phyloP scores from a whole-genome alignment of 2,888 invertebrate genomes.

The Dicyrtoma fusca region DNA sequence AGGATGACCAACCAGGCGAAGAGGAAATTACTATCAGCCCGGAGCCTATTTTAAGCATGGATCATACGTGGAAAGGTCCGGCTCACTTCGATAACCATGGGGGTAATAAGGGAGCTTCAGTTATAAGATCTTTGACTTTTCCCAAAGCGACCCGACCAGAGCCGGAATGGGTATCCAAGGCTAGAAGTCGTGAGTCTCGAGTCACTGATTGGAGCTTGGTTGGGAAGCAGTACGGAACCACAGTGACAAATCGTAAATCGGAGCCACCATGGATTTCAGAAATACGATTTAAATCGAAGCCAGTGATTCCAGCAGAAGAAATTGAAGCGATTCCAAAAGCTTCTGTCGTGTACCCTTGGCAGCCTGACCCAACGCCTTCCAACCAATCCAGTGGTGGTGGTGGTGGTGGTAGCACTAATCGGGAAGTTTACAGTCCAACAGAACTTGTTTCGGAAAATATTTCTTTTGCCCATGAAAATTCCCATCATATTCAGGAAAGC shows the following conservation, averaged over 20 bases:
- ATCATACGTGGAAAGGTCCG: slow-evolving; percentile 54
- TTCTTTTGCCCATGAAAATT: background rate
- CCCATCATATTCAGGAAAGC: background rate
- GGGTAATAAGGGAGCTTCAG: slow-evolving; percentile 10
- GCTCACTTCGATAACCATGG: slow-evolving; percentile 44
- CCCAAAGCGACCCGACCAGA: slow-evolving; percentile 49
- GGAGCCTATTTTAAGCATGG: slow-evolving; percentile 49
- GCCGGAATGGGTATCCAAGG: slow-evolving; percentile 56
- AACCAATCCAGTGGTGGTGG: background rate
- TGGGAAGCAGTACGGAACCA: slow-evolving; percentile 43
- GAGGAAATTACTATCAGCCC: slow-evolving; percentile 7
- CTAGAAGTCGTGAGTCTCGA: slow-evolving; percentile 50
- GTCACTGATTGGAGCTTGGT: slow-evolving; percentile 54
- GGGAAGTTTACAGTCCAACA: background rate
- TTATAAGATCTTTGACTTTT: slow-evolving; percentile 48
- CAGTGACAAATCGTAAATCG: slow-evolving; percentile 26
- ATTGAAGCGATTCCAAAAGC: slow-evolving; percentile 47
- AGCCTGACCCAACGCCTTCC: slow-evolving; percentile 28
- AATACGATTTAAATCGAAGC: slow-evolving; percentile 48
- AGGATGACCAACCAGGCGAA: too few species aligned
- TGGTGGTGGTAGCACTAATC: background rate
- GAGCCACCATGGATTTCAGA: slow-evolving; percentile 56
- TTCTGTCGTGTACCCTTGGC: slow-evolving; percentile 55
- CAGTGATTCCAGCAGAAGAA: slow-evolving; percentile 39
- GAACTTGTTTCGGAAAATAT: background rate